These are phyloP conservation scores for Chrysolina americana DNA, from an alignment of 2,888 invertebrate genomes.

Conservation along the genomic window DNA sequence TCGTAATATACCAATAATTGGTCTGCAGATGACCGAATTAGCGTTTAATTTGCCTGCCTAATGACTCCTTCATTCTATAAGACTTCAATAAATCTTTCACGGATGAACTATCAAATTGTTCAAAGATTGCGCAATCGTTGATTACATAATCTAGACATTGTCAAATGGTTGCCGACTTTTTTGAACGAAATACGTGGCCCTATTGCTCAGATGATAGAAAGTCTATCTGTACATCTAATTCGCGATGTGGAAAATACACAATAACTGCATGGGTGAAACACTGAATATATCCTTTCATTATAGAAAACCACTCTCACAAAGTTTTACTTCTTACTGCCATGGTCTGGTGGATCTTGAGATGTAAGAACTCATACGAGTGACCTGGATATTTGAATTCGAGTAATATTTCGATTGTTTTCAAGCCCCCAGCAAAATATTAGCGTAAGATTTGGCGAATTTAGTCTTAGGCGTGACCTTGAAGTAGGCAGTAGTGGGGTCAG, in stretches of 20 bases:
- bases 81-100: no score
- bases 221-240: neutral
- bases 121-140: neutral
- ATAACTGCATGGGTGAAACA: constrained; percentile 1
- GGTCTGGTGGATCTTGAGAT: neutral
- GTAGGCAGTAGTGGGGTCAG: no score
- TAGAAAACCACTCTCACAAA: constrained; percentile 10
- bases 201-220: neutral
- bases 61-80: no score
- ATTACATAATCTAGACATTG: neutral
- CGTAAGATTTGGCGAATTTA: no score
- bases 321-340: constrained; percentile 9
- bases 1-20: no score
- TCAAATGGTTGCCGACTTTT: neutral
- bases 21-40: no score
- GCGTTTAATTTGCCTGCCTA: no score
- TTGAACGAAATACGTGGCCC: neutral
- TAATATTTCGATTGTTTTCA: no score
- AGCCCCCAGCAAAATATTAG: no score
- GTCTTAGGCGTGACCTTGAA: no score
- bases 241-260: neutral
- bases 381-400: neutral
- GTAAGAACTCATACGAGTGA: neutral
- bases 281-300: neutral
- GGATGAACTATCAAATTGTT: neutral